phyloP scores from a whole-genome alignment of 2,797 vertebrate genomes.

The Pipistrellus pygmaeus region DNA sequence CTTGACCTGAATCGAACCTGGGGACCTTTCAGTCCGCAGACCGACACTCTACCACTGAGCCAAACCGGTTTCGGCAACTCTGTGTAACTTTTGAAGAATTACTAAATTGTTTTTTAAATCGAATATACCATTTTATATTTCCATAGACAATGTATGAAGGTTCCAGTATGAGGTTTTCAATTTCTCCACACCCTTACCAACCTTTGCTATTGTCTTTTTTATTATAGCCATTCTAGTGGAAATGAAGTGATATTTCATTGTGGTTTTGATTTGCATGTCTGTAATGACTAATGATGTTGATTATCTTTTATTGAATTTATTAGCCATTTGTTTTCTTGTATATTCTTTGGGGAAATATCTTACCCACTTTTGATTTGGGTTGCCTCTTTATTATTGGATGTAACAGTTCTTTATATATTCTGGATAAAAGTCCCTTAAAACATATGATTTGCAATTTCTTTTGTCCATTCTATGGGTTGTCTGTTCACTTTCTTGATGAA shows the following conservation, averaged over 20 bases:
- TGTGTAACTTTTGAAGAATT: neutral
- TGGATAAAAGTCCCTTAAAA: neutral
- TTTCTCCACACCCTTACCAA: neutral
- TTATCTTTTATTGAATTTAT: neutral
- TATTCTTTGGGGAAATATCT: neutral
- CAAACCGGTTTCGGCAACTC: neutral
- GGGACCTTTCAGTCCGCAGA: too few species aligned
- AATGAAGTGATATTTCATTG: neutral
- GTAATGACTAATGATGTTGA: neutral
- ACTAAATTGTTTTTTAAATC: neutral
- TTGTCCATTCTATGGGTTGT: neutral
- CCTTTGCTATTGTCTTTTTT: neutral
- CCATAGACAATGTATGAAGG: neutral
- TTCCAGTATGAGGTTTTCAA: neutral
- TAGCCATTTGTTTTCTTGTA: neutral
- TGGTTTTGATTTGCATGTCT: neutral
- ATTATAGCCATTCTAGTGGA: neutral
- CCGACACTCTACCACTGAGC: too few species aligned
- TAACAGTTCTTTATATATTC: conserved; percentile 4
- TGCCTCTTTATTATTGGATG: neutral
- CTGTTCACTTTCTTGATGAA: neutral
- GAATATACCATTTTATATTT: neutral
- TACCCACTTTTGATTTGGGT: neutral
- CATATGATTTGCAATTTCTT: neutral
- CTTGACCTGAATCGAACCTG: too few species aligned